Conservation (phyloP, 2,113 vertebrate species). For the Corythoichthys haematopterus region DNA sequence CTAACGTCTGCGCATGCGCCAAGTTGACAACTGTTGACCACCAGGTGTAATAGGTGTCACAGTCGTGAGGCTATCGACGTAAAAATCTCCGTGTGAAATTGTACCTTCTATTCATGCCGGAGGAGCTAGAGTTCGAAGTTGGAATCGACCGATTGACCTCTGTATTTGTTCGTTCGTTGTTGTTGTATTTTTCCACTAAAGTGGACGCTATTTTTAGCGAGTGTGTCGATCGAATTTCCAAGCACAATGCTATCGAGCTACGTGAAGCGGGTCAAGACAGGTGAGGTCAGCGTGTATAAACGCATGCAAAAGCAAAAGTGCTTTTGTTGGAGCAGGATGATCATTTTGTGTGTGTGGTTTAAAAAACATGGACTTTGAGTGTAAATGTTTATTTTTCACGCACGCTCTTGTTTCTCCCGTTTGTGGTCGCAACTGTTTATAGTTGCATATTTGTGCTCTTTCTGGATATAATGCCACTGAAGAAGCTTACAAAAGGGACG, state of each 20-base stretch:
- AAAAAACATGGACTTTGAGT: too few relatives aligned
- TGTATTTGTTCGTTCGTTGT: not conserved
- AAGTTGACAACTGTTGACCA: too few relatives aligned
- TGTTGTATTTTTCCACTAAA: too few relatives aligned
- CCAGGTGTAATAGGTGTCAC: slow-evolving; percentile 23
- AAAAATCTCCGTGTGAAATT: not conserved
- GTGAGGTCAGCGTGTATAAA: slow-evolving; percentile 40
- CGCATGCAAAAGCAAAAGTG: not conserved
- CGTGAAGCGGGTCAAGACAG: slow-evolving; percentile 61
- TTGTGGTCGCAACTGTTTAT: not conserved
- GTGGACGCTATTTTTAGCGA: not conserved
- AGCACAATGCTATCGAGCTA: slow-evolving; percentile 52
- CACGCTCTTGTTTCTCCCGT: not conserved
- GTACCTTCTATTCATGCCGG: not conserved
- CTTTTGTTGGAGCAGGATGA: not conserved
- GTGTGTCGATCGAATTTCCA: not conserved
- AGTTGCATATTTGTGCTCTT: not conserved
- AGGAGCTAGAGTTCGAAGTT: not conserved
- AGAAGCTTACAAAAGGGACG: not conserved
- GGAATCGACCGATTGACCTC: not conserved
- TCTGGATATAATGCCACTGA: not conserved
- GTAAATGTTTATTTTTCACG: not conserved
- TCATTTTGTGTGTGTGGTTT: too few relatives aligned
- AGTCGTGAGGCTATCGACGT: not conserved
- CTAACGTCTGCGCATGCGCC: not conserved